Percentiles rank a stretch among this genome's conserved stretches.
phyloP scores from a whole-genome alignment of 2,113 vertebrate species.

The Gobiocypris rarus region DNA sequence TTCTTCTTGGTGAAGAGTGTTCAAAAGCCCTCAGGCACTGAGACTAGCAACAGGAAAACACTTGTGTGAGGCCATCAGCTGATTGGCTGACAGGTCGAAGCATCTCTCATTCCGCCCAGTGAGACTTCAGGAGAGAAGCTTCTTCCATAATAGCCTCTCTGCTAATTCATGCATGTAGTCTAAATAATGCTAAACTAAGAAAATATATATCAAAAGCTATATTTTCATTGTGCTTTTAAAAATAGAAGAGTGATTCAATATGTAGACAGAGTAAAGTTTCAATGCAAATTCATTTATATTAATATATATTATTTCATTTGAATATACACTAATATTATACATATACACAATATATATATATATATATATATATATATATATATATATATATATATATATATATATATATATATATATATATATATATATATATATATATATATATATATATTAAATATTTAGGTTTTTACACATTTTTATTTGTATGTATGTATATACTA shows the following conservation, averaged over 20 bases:
- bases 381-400: too few relatives aligned
- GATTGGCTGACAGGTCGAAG: constrained; percentile 53
- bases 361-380: too few relatives aligned
- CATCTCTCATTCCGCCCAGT: constrained; percentile 37
- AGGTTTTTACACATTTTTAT: too few relatives aligned
- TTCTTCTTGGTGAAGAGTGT: constrained; percentile 29
- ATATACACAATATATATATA: too few relatives aligned
- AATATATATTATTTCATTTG: too few relatives aligned
- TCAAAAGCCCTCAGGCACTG: constrained; percentile 6
- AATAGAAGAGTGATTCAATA: neutral
- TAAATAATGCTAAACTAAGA: neutral
- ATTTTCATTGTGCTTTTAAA: neutral
- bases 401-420: too few relatives aligned
- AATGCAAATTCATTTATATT: too few relatives aligned
- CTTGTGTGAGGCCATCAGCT: constrained; percentile 36
- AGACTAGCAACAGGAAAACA: constrained; percentile 49
- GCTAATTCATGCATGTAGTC: neutral
- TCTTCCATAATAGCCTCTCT: neutral
- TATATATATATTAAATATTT: neutral
- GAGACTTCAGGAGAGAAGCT: constrained; percentile 35
- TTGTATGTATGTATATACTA: too few relatives aligned
- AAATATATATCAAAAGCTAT: neutral
- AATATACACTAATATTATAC: too few relatives aligned
- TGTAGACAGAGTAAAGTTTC: too few relatives aligned
- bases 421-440: neutral